Evolutionary conservation across 2,888 invertebrate species (phyloP), one percentile per base, ranked within the genome.

Genomic region (Slavum lentiscoides): DNA sequence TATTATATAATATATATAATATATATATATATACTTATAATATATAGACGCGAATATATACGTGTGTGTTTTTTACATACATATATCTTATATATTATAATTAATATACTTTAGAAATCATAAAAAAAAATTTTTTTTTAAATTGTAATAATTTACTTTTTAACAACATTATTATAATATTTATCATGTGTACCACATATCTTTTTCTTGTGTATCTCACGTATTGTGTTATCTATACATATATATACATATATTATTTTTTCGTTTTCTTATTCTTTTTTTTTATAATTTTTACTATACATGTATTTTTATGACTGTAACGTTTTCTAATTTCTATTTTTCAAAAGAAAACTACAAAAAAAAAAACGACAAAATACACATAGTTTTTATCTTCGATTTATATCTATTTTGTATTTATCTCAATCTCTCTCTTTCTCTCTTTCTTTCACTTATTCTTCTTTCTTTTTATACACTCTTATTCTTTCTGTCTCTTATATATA

Each of bases 321-420:
- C 73, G 77, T 82, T 82, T 82, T 81, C 49, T 82, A 76, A 76
- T 73, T 82, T 82, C 83, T 82, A 76, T 83, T 82, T 83, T 83
- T 82, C 75, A 81, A 82, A 55, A 70, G 77, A 82, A 73, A 74
- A 66, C 58, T 11, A 66, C 4, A 30, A 2, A 55, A 55, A 66
- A 62, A 53, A 55, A 43, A 55, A n/a, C 43, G 68, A 82, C 76
- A 82, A 83, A 83, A 83, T 83, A 83, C 82, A 83, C 74, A 74
- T 76, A 49, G 76, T 82, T 82, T n/a, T 82, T 81, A 82, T 82
- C 82, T 83, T 81, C 82, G 58, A 81, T 66, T 76, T 59, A 76
- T 15, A 76, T 81, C 81, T 76, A 70, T 55, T 53, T 72, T 80
- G 17, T 75, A 74, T 83, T 62, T 82, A 37, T 62, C 62, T 37